Base-by-base conservation (phyloP, 2,888 invertebrate genomes). In the Hirtodrosophila cameraria region DNA sequence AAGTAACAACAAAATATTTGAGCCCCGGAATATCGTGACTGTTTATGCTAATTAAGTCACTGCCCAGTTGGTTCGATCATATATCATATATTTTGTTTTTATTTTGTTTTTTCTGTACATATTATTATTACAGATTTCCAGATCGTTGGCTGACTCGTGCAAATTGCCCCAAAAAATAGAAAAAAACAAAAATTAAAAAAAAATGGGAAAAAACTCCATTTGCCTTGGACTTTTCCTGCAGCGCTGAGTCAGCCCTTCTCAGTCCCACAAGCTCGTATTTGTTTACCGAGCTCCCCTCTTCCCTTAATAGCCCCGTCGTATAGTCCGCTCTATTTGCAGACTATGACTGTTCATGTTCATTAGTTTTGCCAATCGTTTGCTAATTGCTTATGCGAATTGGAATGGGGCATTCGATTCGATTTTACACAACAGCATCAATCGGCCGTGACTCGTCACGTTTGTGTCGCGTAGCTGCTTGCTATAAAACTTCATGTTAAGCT, bases 1-100 rank as follows among this genome's bases (percentile, higher is more conserved):
- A 86, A 83, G 80, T 86, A 80, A 76, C 84, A 82, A 77, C 71
- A 79, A 72, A 64, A 83, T 79, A 79, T 84, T 85, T 81, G 58
- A 75, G 64, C 64, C 72, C 64, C 72, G 20, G 67, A 73, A 78
- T 82, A 66, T 82, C 86, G 82, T 82, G 82, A 82, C 86, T 83
- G 57, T 75, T 83, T 83, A 80, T 77, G 82, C 82, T 82, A 82
- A 82, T 82, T 86, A 75, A 72, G 67, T 18, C 39, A 30, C 57
- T 43, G 54, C 20, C 39, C 60, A 50, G 65, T 70, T 70, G 65
- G 65, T 46, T 41, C 59, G 43, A 16, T 33, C 46, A 25, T 18
- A 43, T 45, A 18, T 27, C 33, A 27, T 35, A 45, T 48, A 39
- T 27, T 48, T 33, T 41, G 16, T 25, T 41, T 20, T 23, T 23